Conservation (phyloP, 1,140 invertebrate species). For the Condylostylus longicornis region DNA sequence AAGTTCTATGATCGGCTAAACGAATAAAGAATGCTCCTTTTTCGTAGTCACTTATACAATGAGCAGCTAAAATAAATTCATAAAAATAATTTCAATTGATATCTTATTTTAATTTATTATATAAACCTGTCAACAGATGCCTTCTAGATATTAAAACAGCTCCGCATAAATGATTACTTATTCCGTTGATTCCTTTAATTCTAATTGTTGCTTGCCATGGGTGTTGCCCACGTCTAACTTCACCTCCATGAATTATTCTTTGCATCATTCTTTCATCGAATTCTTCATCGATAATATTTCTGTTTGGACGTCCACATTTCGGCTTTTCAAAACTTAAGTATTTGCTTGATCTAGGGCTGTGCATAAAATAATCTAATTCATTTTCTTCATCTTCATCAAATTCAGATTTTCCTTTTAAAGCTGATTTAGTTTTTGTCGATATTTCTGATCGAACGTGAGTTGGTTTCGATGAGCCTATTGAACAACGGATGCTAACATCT, state of each 20-base stretch:
- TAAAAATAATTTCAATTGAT: no score
- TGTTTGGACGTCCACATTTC: conserved; percentile 22
- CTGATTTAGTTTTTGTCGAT: background rate
- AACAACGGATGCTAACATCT: conserved; percentile 49
- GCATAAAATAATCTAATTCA: conserved; percentile 4
- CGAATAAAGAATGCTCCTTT: conserved; percentile 51
- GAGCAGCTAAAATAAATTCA: no score
- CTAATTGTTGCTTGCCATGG: conserved; percentile 70
- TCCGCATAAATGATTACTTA: conserved; percentile 57
- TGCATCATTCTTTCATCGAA: conserved; percentile 32
- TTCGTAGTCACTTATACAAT: conserved; percentile 54
- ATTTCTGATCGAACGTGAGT: no score
- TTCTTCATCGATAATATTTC: conserved; percentile 19
- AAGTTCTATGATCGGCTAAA: conserved; percentile 54
- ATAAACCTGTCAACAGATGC: conserved; percentile 60
- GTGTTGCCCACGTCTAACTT: conserved; percentile 45
- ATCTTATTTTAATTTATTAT: no score
- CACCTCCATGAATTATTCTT: conserved; percentile 39
- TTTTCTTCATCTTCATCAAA: background rate
- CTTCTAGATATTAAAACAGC: conserved; percentile 52
- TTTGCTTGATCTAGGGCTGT: conserved; percentile 15
- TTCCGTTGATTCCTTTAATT: conserved; percentile 38
- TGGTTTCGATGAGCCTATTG: no score
- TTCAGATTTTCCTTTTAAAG: background rate
- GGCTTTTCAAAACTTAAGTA: conserved; percentile 8